These are phyloP conservation scores for Ommatoiulus sabulosus DNA, from an alignment of 2,888 invertebrate genomes.

Conservation along the genomic window DNA sequence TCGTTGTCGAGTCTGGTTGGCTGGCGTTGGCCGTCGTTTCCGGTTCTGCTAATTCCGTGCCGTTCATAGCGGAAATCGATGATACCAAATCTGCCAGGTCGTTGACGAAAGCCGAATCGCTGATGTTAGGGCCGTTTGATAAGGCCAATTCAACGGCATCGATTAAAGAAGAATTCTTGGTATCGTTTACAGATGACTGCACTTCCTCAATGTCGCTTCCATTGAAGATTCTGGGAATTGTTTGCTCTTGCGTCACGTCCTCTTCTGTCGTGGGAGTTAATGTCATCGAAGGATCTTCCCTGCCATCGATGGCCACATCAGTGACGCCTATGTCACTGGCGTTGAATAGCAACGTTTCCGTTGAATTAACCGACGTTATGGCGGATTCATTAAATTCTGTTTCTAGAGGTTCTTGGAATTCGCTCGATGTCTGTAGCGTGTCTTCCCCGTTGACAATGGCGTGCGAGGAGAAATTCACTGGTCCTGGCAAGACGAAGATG, in stretches of 20 bases:
- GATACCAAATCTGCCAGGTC: not conserved
- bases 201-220: not conserved
- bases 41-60: not conserved
- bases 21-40: not conserved
- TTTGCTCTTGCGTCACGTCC: not conserved
- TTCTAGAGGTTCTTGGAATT: not conserved
- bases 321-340: not conserved
- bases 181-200: not conserved
- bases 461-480: constrained; percentile 18
- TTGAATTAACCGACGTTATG: not conserved
- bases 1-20: not conserved
- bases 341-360: not conserved
- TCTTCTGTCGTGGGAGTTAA: not conserved
- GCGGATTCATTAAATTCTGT: not conserved
- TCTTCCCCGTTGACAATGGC: not conserved
- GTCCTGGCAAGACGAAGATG: constrained; percentile 31
- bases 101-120: not conserved
- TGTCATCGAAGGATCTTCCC: not conserved
- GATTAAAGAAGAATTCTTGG: not conserved
- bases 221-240: not conserved
- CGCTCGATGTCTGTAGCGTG: not conserved
- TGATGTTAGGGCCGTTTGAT: not conserved
- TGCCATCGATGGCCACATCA: not conserved
- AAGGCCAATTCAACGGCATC: not conserved
- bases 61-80: not conserved